Percentiles rank a stretch among this genome's conserved stretches.
These are phyloP conservation scores for Psittacula derbiana DNA, from an alignment of 2,797 vertebrate species.

Conservation along the genomic window DNA sequence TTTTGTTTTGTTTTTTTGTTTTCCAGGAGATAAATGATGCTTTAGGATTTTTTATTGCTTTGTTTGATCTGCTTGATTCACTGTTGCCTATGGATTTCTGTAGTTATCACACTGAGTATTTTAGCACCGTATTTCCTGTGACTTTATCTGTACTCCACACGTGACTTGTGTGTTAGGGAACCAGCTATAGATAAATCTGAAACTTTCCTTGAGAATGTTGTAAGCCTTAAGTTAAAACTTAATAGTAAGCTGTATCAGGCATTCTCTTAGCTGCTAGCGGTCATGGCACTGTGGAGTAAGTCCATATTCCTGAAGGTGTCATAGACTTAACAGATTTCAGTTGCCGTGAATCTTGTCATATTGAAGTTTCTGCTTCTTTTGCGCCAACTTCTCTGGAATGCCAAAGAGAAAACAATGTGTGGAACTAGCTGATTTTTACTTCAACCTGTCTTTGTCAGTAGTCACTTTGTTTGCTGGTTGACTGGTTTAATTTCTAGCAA, in stretches of 20 bases:
- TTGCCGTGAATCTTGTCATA: neutral
- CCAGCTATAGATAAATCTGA: fast-evolving
- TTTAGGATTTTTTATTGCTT: neutral
- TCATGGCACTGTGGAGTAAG: neutral
- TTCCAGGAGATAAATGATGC: neutral
- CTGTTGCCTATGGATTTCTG: neutral
- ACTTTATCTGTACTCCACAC: neutral
- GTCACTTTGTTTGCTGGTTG: neutral
- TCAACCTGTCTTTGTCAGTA: neutral
- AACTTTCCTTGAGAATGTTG: neutral
- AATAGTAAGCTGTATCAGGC: neutral
- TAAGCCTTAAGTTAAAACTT: neutral
- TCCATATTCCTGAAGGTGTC: neutral
- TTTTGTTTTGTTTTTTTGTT: neutral
- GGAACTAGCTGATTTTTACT: neutral
- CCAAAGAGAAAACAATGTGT: neutral
- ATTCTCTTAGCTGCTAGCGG: neutral
- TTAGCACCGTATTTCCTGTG: neutral
- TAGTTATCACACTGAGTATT: neutral
- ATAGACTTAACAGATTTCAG: neutral
- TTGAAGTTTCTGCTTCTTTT: neutral
- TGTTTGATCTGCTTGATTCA: neutral
- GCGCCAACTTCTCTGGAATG: neutral
- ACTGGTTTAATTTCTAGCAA: neutral
- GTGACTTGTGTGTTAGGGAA: neutral